Evolutionary conservation across 35 echinoderm and acorn worm genomes (phyloP).

Genomic region (Apostichopus parvimensis): DNA sequence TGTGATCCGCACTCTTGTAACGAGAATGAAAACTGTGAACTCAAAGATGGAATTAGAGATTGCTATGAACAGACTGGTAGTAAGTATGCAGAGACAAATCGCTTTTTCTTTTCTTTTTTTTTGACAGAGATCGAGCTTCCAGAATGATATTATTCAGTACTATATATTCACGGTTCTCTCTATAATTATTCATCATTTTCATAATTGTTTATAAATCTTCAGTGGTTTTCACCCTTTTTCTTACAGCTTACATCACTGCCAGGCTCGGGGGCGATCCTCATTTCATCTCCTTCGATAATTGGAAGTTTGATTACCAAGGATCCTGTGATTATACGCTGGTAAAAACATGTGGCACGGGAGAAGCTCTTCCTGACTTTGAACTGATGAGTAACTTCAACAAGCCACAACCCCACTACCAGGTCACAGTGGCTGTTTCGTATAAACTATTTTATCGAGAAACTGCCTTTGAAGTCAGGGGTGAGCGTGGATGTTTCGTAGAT

Average conservation of each 20-base stretch:
- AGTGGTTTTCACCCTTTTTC: neutral
- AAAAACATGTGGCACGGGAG: neutral
- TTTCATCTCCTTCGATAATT: neutral
- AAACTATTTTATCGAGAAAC: neutral
- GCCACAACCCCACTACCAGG: neutral
- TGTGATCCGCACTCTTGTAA: neutral
- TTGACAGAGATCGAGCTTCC: no score
- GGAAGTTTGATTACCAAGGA: conserved; percentile 18
- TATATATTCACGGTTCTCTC: no score
- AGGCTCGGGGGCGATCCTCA: neutral
- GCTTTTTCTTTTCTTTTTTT: no score
- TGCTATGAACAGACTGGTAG: conserved; percentile 29
- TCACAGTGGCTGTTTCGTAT: neutral
- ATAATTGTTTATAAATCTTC: no score
- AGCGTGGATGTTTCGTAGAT: neutral
- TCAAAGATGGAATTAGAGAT: neutral
- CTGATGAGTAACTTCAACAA: conserved; percentile 1
- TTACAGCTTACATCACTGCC: neutral
- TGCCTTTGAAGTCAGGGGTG: neutral
- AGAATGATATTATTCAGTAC: no score
- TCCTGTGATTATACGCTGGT: conserved; percentile 11
- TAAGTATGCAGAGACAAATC: no score
- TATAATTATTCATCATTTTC: no score
- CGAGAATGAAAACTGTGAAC: conserved; percentile 3
- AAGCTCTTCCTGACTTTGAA: neutral